Conservation (phyloP, 2,113 vertebrate species). For the Chionis minor region DNA sequence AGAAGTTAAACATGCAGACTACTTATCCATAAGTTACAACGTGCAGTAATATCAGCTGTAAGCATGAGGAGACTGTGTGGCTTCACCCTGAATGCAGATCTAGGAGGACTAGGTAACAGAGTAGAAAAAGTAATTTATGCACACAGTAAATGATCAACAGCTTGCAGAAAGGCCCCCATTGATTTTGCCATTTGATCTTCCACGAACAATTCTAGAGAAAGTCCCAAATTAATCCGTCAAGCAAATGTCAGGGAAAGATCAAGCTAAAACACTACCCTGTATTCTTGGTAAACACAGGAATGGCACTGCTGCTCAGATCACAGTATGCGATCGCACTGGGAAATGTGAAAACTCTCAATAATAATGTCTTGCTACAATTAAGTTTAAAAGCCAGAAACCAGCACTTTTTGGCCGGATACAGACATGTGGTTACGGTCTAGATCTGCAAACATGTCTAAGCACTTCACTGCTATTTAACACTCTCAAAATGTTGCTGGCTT, state of each 20-base stretch:
- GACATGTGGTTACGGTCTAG: neutral
- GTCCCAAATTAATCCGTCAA: neutral
- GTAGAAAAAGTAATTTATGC: neutral
- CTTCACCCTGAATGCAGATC: neutral
- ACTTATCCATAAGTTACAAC: neutral
- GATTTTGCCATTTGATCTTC: neutral
- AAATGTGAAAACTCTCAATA: neutral
- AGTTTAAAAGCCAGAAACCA: neutral
- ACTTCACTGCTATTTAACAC: neutral
- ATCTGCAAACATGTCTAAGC: neutral
- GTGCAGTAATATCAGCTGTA: neutral
- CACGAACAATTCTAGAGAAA: neutral
- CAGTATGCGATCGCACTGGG: neutral
- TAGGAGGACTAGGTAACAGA: accelerated
- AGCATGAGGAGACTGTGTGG: accelerated
- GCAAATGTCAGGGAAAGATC: neutral
- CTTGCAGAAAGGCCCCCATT: neutral
- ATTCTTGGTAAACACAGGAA: neutral
- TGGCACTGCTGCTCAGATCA: neutral
- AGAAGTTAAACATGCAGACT: neutral
- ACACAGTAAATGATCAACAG: neutral
- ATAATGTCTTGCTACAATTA: neutral
- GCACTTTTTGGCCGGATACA: neutral
- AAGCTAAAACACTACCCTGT: neutral
- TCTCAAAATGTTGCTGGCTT: neutral